Base-by-base conservation (phyloP, 2,797 vertebrate genomes). In the Notoglanidium macrostoma region DNA sequence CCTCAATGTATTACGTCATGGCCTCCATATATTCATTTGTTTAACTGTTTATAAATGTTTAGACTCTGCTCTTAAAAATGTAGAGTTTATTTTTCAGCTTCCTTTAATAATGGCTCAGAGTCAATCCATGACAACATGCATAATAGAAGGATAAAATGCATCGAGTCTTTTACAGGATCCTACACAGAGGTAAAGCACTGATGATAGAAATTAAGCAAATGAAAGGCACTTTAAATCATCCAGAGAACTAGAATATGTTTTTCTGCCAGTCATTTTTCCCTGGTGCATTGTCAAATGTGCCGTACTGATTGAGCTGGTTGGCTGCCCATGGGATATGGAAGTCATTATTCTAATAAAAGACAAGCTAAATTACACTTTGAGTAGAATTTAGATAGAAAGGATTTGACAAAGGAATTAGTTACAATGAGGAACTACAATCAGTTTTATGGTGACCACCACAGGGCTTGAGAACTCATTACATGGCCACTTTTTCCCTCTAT, bases 341-440 rank as follows among this genome's bases (percentile, higher is more conserved):
- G 57, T 61, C 65, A 85, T 88, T 88, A 85, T 23, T 85, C 67
- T 74, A 61, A 81, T 55, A 85, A 68, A 84, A 73, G 65, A 85
- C 57, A 88, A 85, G 67, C 55, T 78, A 72, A 81, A 84, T 84
- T 87, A 77, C 49, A 44, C 83, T 83, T 83, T 84, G n/a, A 87
- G 72, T 85, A 85, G 44, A 68, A 87, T 80, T 51, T 72, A 44
- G 67, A 73, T 63, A 80, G 57, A 72, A 85, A 65, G 55, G 51
- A 63, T 87, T 46, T 77, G 57, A 77, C 84, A 85, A 65, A 85
- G 67, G 55, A 77, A 85, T 77, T 85, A 78, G 40, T 74, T 74
- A 74, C 46, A 83, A 83, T 83, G n/a, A 83, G 59, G 14, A 82
- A 63, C 57, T 74, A 26, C 23, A 65, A 32, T 57, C 51, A 44